Evolutionary conservation across 2,888 invertebrate genomes (phyloP).

Genomic region (Melipona bicolor): DNA sequence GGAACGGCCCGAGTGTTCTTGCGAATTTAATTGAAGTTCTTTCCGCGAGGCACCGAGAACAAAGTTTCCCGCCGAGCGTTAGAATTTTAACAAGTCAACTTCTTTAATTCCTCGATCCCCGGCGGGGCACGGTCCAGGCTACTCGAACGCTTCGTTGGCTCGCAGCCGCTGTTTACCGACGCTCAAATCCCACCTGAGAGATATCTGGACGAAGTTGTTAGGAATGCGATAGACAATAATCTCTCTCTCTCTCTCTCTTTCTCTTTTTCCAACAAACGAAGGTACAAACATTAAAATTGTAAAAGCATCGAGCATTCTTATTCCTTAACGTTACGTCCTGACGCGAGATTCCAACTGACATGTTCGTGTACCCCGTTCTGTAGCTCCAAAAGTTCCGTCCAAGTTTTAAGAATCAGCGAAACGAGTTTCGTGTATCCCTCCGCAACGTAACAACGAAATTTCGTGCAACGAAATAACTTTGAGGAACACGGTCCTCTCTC

Average conservation of each 20-base stretch:
- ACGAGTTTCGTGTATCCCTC: too few species aligned
- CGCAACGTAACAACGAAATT: not conserved
- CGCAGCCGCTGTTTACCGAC: constrained; percentile 54
- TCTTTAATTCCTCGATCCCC: constrained; percentile 58
- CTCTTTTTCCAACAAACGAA: too few species aligned
- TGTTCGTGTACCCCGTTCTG: too few species aligned
- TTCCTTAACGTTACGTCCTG: too few species aligned
- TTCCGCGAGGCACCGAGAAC: constrained; percentile 35
- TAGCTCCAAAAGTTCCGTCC: too few species aligned
- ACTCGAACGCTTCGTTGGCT: constrained; percentile 33
- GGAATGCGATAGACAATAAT: too few species aligned
- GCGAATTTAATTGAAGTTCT: constrained; percentile 64
- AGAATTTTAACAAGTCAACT: constrained; percentile 68
- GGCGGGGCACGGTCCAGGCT: constrained; percentile 10
- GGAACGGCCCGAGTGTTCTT: constrained; percentile 5
- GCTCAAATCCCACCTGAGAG: constrained; percentile 21
- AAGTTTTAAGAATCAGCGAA: too few species aligned
- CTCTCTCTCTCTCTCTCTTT: too few species aligned
- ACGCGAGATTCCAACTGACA: too few species aligned
- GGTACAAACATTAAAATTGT: too few species aligned
- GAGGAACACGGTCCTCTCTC: too few species aligned
- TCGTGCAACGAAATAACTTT: not conserved
- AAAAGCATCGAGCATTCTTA: too few species aligned
- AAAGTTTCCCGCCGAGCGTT: constrained; percentile 53
- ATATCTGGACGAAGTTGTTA: constrained; percentile 4